Conservation (phyloP, 2,888 invertebrate genomes). For the Diarsia dahlii region DNA sequence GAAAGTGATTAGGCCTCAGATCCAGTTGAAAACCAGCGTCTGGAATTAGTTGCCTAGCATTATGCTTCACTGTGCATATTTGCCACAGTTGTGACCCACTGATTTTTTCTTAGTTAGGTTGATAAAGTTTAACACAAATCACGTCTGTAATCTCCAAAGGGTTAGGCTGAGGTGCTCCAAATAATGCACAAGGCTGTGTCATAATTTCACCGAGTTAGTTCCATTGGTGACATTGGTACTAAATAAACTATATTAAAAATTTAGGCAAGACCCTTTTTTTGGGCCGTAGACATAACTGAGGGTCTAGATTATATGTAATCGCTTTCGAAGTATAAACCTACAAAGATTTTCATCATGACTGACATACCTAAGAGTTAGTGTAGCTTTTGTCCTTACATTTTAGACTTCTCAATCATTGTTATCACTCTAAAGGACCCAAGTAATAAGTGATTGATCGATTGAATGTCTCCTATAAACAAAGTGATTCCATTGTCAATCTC, state of each 20-base stretch:
- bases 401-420: background rate
- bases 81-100: no score
- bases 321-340: background rate
- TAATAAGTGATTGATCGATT: conserved; percentile 17
- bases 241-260: conserved; percentile 1
- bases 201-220: background rate
- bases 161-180: no score
- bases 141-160: no score
- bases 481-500: conserved; percentile 39
- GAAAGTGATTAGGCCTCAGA: background rate
- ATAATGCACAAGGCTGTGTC: no score
- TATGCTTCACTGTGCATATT: no score
- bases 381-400: background rate
- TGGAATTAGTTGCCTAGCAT: no score
- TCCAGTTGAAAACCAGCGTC: no score
- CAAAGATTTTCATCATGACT: background rate
- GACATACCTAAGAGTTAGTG: background rate
- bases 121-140: no score
- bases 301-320: background rate
- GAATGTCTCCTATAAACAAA: background rate
- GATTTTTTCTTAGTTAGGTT: no score
- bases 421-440: background rate
- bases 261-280: background rate
- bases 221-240: background rate
- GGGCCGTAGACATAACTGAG: background rate